Base-by-base conservation (phyloP, 2,797 vertebrate species). In the Euthynnus affinis region DNA sequence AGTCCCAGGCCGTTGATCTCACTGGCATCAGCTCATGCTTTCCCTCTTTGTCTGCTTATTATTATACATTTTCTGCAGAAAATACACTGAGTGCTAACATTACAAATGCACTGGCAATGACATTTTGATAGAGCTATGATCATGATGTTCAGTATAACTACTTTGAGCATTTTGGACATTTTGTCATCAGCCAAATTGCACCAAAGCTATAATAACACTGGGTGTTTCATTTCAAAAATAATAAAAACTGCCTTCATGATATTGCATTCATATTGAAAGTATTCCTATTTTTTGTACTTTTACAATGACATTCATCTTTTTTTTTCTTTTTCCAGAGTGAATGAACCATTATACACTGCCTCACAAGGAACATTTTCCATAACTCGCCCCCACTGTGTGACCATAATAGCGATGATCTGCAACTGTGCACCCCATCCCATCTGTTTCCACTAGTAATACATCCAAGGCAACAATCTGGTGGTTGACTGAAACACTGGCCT, bases 361-460 rank as follows among this genome's bases (percentile, higher is more conserved):
- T 80, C 76, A 52, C 62, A 68, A 80, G 70, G n/a, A 88, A 84
- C 65, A 76, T 81, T 91, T 91, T 90, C 84, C 76, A 71, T 83
- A 75, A 68, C 72, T 87, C 53, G 29, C 68, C 74, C 67, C 72
- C 53, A 76, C 65, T 40, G 53, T 82, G 81, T 83, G 63, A 88
- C 90, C 64, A 74, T 87, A 87, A 87, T 87, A 81, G 83, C 66
- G 61, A 78, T 74, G 55, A 86, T 89, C 71, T 86, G 82, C 82
- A 74, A 82, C 80, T 32, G 56, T 60, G 74, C 75, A 77, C 74
- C 80, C 76, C 71, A 67, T 69, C 80, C 85, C 89, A 92, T 93
- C 89, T 92, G 90, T 87, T 92, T 89, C 77, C 76, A 87, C 81
- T 72, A 67, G 18, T 46, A 52, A 67, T 40, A 56, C 12, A 40